Base-by-base conservation (phyloP, 2,888 invertebrate species). In the Drosophila ustulata region DNA sequence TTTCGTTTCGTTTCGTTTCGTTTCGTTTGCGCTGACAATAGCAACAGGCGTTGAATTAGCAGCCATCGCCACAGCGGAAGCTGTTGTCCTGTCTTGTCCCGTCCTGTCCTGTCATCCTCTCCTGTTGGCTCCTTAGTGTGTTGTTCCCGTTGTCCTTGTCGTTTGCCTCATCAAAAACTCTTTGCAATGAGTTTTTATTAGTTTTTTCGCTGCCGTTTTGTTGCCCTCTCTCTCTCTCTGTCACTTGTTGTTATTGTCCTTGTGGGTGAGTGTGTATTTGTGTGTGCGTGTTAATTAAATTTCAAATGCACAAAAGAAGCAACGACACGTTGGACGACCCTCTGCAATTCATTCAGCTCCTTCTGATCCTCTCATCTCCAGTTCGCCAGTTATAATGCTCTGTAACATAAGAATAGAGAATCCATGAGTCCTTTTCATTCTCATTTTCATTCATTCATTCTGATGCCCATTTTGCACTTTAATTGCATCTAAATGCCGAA, bases 11-110 rank as follows among this genome's bases (percentile, higher is more conserved):
- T 50, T 69, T 69, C 30, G 46, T 50, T n/a, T 50, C 45, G 8
- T 55, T 55, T 56, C 46, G 55, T 53, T 56, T 26, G 13, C 30
- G 13, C 53, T 56, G 70, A 76, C 80, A 82, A 85, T 76, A 82
- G 82, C 82, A 83, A 88, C 83, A 86, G 88, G 82, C 88, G 68
- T 79, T 71, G 82, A 85, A 88, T 85, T 88, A 88, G 86, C 82
- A 82, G 69, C 41, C 56, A 71, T 25, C 55, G 51, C 46, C 63
- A 53, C 41, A 55, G 59, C 57, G 68, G 66, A 71, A 69, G 75
- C 71, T 50, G 9, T 43, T 58, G 39, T 80, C 55, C 81, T 67
- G 81, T 67, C 55, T 32, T 69, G 39, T 66, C 55, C 81, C 66
- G 81, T 67, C 55, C 28, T 69, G 39, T 66, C 51, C 49, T 50